Conservation (phyloP, 2,888 invertebrate genomes). For the Zaprionus obscuricornis region DNA sequence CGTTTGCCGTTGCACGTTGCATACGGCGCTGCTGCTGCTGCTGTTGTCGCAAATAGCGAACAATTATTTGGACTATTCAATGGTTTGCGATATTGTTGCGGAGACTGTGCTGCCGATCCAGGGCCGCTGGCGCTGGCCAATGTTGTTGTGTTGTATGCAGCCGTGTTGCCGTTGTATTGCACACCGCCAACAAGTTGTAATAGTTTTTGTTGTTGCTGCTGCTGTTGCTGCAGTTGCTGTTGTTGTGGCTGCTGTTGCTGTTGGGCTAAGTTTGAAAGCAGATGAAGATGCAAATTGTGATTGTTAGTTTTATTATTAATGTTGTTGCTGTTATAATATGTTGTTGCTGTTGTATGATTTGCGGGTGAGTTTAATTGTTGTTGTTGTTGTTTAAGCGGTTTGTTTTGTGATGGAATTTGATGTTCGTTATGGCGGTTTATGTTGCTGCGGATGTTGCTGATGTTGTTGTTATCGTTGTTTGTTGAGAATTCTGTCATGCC, state of each 20-base stretch:
- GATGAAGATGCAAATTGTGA: slow-evolving; percentile 62
- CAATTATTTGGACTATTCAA: slow-evolving; percentile 82
- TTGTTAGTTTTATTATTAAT: slow-evolving; percentile 29
- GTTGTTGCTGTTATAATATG: too few relatives aligned
- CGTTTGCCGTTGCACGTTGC: slow-evolving; percentile 55
- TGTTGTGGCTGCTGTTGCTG: slow-evolving; percentile 49
- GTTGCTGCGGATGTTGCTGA: slow-evolving; percentile 61
- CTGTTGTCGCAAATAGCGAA: slow-evolving; percentile 62
- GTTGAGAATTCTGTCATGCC: slow-evolving; percentile 84
- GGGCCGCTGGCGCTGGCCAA: slow-evolving; percentile 54
- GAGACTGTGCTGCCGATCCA: slow-evolving; percentile 72
- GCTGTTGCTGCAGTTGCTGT: slow-evolving; percentile 38
- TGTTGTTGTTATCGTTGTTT: slow-evolving; percentile 82
- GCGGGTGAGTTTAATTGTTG: slow-evolving; percentile 80
- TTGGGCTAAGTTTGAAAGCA: slow-evolving; percentile 52
- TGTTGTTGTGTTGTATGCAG: slow-evolving; percentile 56
- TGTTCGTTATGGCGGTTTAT: slow-evolving; percentile 81
- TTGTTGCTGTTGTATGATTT: slow-evolving; percentile 47
- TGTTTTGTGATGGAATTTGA: slow-evolving; percentile 77
- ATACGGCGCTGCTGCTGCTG: too few relatives aligned
- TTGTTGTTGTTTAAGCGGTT: slow-evolving; percentile 82
- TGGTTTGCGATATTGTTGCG: slow-evolving; percentile 80
- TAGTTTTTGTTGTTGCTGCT: too few relatives aligned
- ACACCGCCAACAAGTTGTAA: slow-evolving; percentile 42
- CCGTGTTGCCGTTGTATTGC: slow-evolving; percentile 66